These are phyloP conservation scores for Malurus melanocephalus DNA, from an alignment of 2,113 vertebrate species.

Conservation along the genomic window DNA sequence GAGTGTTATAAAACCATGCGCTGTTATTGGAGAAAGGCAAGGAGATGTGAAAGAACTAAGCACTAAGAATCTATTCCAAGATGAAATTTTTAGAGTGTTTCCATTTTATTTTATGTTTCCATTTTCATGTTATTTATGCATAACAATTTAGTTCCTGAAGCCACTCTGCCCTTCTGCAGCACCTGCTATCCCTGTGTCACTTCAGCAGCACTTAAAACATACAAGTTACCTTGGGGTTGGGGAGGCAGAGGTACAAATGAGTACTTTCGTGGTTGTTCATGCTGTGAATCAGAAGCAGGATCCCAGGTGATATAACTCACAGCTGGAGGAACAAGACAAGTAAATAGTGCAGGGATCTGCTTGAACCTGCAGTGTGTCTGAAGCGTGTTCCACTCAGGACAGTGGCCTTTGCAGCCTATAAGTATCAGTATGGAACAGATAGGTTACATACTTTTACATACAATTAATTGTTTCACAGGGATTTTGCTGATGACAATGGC, in stretches of 20 bases:
- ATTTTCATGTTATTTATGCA: not conserved
- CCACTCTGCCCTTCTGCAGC: not conserved
- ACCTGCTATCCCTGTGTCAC: not conserved
- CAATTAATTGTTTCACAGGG: not conserved
- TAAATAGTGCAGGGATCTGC: not conserved
- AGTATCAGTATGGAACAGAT: not conserved
- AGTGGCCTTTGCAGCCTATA: not conserved
- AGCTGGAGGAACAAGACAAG: not conserved
- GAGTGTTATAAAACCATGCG: conserved; percentile 16
- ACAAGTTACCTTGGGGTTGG: not conserved
- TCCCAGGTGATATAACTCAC: not conserved
- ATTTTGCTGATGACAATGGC: not conserved
- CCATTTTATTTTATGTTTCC: not conserved
- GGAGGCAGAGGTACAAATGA: not conserved
- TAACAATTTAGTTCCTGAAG: not conserved
- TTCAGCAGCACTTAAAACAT: not conserved
- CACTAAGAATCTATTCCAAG: not conserved
- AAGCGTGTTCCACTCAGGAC: not conserved
- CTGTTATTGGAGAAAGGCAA: conserved; percentile 29
- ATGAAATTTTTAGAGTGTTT: not conserved
- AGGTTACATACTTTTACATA: not conserved
- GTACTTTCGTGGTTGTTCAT: not conserved
- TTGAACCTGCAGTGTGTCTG: not conserved
- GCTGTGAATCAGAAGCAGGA: not conserved
- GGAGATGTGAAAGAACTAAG: not conserved